Percentiles rank a stretch among this genome's conserved stretches.
Conservation (phyloP, 2,888 invertebrate genomes). For the Fissipunctia ypsillon region DNA sequence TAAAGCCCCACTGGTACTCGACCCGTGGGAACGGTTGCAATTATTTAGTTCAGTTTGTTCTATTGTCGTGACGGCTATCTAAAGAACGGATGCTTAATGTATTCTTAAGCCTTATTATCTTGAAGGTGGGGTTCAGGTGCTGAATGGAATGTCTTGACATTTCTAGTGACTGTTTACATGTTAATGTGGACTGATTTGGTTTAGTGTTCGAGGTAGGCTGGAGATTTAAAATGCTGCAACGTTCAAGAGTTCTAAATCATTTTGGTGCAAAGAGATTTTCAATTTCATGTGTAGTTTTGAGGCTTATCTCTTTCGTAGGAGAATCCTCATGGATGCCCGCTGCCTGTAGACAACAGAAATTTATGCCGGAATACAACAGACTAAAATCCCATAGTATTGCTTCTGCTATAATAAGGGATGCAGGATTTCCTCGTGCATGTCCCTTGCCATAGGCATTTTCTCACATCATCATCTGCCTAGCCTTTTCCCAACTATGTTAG, state of each 20-base stretch:
- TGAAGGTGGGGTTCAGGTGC: constrained; percentile 37
- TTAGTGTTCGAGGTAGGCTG: background rate
- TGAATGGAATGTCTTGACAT: constrained; percentile 52
- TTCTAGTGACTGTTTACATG: constrained; percentile 41
- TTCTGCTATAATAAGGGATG: background rate
- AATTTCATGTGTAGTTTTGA: too few species aligned
- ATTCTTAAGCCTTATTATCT: constrained; percentile 38
- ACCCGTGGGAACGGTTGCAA: constrained; percentile 63
- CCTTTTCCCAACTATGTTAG: background rate
- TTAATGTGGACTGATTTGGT: constrained; percentile 31
- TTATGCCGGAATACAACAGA: too few species aligned
- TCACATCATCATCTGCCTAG: too few species aligned
- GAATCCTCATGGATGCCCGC: too few species aligned
- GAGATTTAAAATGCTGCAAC: background rate
- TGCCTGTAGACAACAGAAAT: background rate
- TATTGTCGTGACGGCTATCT: constrained; percentile 44
- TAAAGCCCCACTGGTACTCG: constrained; percentile 44
- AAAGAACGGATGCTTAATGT: constrained; percentile 43
- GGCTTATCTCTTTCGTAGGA: background rate
- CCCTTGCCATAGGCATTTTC: background rate
- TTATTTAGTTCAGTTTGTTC: constrained; percentile 43
- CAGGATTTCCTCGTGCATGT: background rate
- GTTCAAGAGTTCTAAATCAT: background rate
- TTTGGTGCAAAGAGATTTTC: background rate
- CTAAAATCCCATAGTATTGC: too few species aligned